Evolutionary conservation across 2,113 vertebrate species (phyloP), one percentile per base, ranked within the genome.

Genomic region (Castor canadensis): DNA sequence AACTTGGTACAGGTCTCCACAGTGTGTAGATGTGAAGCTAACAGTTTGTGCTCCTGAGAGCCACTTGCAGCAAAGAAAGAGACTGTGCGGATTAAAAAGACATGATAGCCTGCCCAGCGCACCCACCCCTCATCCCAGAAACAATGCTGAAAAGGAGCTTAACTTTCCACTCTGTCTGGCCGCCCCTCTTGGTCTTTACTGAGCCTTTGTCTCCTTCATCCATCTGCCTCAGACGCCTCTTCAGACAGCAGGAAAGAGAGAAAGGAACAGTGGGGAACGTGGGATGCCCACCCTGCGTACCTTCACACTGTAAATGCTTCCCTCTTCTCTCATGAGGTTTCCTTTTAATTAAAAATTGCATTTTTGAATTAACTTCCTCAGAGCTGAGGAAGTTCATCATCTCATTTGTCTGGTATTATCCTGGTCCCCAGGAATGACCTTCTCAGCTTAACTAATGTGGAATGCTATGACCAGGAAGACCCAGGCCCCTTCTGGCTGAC

Each of bases 131-230:
- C 0, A 0, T 11, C 40, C 24, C 0, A 9, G 56, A 47, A 52
- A 5, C 26, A 24, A 0, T 2, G 15, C 10, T 0, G 6, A 2
- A 1, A 9, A 47, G 30, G 17, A 32, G 26, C 19, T 5, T 3
- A 8, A 32, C 35, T 35, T 32, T 9, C 24, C 8, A 1, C 19
- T 26, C 52, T 58, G 54, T 40, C 24, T 38, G 9, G 5, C 19
- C 5, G 2, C 24, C 9, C 47, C 0, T n/a, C n/a, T n/a, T n/a
- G n/a, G n/a, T 17, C 54, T n/a, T 38, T 67, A 17, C 4, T 11
- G 12, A 38, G 17, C 43, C 67, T 66, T 7, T 32, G 17, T 9
- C 60, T 40, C 28, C 32, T 13, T 22, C 75, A n/a, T 32, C 30
- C 54, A 16, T 32, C 72, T 15, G 28, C 40, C 11, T 17, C 58